These are phyloP conservation scores for Nasonia vitripennis DNA, from an alignment of 1,140 invertebrate species.

Conservation along the genomic window DNA sequence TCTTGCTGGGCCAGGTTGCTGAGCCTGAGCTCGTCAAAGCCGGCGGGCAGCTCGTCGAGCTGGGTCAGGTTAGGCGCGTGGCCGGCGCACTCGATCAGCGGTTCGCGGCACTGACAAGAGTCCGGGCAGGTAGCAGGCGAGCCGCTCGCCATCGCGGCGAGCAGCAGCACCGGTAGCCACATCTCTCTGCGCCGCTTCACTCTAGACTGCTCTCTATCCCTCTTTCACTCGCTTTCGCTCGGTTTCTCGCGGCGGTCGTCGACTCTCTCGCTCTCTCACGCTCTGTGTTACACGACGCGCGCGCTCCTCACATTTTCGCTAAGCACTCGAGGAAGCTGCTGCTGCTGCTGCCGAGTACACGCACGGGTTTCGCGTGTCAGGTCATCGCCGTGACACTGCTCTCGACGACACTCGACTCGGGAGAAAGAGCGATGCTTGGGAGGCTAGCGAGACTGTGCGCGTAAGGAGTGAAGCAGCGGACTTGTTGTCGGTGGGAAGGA, in stretches of 20 bases:
- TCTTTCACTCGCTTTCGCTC: background rate
- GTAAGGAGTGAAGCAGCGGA: background rate
- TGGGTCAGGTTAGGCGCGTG: constrained; percentile 11
- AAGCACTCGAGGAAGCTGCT: background rate
- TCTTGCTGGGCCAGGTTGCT: background rate
- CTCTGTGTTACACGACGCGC: background rate
- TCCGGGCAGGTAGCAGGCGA: constrained; percentile 65
- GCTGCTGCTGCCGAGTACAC: background rate
- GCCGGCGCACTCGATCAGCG: constrained; percentile 40
- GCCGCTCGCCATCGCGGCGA: constrained; percentile 69
- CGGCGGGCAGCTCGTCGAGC: constrained; percentile 18
- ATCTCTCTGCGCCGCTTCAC: constrained; percentile 56
- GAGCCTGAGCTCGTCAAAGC: background rate
- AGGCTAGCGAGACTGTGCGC: background rate
- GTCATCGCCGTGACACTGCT: constrained; percentile 26
- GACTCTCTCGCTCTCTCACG: constrained; percentile 24
- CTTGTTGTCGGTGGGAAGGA: constrained; percentile 58
- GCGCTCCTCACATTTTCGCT: constrained; percentile 35
- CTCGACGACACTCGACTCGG: background rate
- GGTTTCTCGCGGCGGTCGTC: background rate
- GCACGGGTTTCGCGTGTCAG: background rate
- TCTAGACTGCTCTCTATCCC: constrained; percentile 46
- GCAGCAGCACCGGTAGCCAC: constrained; percentile 66
- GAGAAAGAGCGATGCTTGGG: background rate
- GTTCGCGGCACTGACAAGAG: constrained; percentile 60